Evolutionary conservation across 2,113 vertebrate genomes (phyloP).

Genomic region (Mellivora capensis): DNA sequence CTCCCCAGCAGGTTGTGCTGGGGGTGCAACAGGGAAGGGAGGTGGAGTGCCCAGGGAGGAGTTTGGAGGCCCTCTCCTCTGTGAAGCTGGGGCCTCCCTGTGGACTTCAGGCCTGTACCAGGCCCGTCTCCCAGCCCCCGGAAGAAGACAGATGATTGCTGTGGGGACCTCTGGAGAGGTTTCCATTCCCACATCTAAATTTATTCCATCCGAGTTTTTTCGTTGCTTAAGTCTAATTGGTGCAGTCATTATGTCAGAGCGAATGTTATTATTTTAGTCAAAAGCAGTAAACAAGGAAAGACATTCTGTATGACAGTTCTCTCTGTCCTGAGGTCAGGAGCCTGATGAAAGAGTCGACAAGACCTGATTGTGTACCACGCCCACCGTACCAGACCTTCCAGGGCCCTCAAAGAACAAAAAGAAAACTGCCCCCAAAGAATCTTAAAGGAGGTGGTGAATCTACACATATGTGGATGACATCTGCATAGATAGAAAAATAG

Average conservation of each 20-base stretch:
- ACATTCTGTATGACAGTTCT: background rate
- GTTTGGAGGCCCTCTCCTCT: background rate
- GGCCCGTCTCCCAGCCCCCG: background rate
- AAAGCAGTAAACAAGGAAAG: constrained; percentile 39
- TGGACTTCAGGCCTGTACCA: background rate
- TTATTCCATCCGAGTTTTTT: background rate
- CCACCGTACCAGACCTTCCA: background rate
- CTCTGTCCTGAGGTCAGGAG: background rate
- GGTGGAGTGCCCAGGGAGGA: background rate
- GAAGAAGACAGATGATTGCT: background rate
- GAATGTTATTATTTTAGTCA: constrained; percentile 48
- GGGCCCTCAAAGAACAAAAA: background rate
- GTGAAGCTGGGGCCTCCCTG: too few relatives aligned
- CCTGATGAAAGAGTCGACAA: background rate
- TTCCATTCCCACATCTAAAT: background rate
- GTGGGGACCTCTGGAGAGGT: background rate
- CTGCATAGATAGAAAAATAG: background rate
- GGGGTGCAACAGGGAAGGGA: too few relatives aligned
- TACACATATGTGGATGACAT: background rate
- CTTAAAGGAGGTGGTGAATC: background rate
- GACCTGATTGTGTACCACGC: background rate
- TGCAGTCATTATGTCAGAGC: background rate
- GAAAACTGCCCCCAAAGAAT: background rate
- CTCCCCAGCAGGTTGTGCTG: background rate
- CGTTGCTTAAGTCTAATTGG: constrained; percentile 29